Evolutionary conservation across 2,888 invertebrate genomes (phyloP).

Genomic region (Neria commutata): DNA sequence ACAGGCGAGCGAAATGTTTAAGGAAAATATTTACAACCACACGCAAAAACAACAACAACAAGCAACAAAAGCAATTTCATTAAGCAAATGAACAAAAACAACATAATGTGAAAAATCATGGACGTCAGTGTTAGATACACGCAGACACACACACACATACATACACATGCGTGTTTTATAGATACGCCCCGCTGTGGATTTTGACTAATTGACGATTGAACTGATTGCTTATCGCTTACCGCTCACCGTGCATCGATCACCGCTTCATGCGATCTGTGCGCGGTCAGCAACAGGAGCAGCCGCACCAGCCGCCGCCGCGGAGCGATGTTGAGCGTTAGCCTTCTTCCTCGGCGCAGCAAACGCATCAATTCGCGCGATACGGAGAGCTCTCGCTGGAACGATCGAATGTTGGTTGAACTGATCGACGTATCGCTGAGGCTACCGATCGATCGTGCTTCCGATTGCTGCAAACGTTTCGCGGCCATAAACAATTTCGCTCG

Average conservation of each 20-base stretch:
- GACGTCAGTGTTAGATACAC: constrained; percentile 38
- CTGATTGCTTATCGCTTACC: constrained; percentile 14
- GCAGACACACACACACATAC: constrained; percentile 19
- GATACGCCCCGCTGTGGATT: constrained; percentile 20
- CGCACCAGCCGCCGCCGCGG: too few species aligned
- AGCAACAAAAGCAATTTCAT: constrained; percentile 28
- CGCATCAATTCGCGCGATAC: too few species aligned
- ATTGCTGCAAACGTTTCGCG: too few species aligned
- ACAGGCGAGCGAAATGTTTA: constrained; percentile 11
- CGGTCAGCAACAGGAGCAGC: background rate
- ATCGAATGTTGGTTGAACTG: too few species aligned
- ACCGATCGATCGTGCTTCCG: too few species aligned
- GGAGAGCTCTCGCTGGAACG: background rate
- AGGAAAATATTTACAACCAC: constrained; percentile 10
- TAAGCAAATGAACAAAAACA: constrained; percentile 25
- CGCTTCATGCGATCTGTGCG: background rate
- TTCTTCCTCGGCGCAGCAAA: too few species aligned
- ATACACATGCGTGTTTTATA: constrained; percentile 1
- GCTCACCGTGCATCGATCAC: constrained; percentile 8
- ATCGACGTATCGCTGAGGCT: too few species aligned
- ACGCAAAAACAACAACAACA: constrained; percentile 7
- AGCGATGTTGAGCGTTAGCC: too few species aligned
- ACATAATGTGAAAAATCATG: background rate
- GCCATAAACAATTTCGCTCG: constrained; percentile 2
- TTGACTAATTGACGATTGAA: constrained; percentile 23